A percentile compares a stretch with the other conserved stretches of the same genome.
These are phyloP conservation scores for Idris sp. DNA, from an alignment of 1,140 invertebrate genomes.

Conservation along the genomic window DNA sequence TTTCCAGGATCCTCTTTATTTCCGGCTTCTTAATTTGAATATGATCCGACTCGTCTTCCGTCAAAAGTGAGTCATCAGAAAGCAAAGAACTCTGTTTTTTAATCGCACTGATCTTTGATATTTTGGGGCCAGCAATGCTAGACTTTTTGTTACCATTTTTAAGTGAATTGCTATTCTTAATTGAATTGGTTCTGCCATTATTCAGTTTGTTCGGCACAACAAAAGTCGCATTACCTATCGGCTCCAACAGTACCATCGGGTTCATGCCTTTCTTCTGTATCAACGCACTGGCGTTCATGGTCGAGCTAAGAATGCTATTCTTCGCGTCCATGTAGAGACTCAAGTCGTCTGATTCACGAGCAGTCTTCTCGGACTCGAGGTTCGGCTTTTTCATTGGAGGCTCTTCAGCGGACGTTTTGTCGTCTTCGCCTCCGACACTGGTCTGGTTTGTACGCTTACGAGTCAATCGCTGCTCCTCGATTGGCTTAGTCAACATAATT, in stretches of 20 bases:
- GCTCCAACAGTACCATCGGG: slow-evolving; percentile 68
- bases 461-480: background rate
- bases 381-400: slow-evolving; percentile 59
- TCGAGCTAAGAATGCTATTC: slow-evolving; percentile 72
- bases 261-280: slow-evolving; percentile 67
- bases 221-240: slow-evolving; percentile 49
- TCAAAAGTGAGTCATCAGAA: slow-evolving; percentile 67
- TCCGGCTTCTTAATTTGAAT: slow-evolving; percentile 51
- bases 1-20: slow-evolving; percentile 21
- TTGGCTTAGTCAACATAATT: background rate
- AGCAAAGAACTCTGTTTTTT: slow-evolving; percentile 6
- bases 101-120: too few relatives aligned
- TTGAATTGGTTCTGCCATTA: slow-evolving; percentile 6
- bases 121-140: background rate
- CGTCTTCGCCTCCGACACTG: background rate
- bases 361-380: slow-evolving; percentile 58
- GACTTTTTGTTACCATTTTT: too few relatives aligned
- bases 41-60: slow-evolving; percentile 74
- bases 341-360: slow-evolving; percentile 60
- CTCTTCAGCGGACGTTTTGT: slow-evolving; percentile 24
- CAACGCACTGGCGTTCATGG: slow-evolving; percentile 67
- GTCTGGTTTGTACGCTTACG: slow-evolving; percentile 52
- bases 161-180: too few relatives aligned
- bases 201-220: background rate
- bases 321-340: slow-evolving; percentile 76